phyloP scores from a whole-genome alignment of 1,140 invertebrate species.

The Heterodera schachtii region DNA sequence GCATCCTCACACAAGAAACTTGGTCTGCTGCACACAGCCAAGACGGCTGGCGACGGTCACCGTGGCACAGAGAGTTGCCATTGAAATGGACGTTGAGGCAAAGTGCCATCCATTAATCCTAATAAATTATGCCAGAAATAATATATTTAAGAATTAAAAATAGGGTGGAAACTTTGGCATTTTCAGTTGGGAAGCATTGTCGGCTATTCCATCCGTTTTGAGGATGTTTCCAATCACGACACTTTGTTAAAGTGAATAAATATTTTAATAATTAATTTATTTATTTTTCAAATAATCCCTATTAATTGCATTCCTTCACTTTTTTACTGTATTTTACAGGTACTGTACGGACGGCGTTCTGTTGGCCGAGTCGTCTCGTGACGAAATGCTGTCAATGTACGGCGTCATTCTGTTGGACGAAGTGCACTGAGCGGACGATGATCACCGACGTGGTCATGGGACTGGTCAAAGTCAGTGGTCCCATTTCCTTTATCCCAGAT shows the following conservation, averaged over 20 bases:
- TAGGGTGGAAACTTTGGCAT: not conserved
- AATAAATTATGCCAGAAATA: no score
- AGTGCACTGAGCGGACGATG: slow-evolving; percentile 89
- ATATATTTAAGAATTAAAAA: not conserved
- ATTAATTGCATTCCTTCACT: no score
- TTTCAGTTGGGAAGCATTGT: slow-evolving; percentile 68
- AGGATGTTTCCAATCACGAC: slow-evolving; percentile 72
- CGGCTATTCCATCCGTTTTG: slow-evolving; percentile 78
- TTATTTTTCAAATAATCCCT: not conserved
- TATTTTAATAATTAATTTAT: not conserved
- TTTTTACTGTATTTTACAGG: no score
- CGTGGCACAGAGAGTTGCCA: slow-evolving; percentile 82
- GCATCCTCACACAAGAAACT: not conserved
- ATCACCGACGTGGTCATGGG: slow-evolving; percentile 71
- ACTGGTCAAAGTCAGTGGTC: slow-evolving; percentile 16
- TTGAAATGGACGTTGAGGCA: slow-evolving; percentile 73
- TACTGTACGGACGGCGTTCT: slow-evolving; percentile 99
- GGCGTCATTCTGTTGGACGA: slow-evolving; percentile 90
- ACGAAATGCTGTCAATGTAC: slow-evolving; percentile 85
- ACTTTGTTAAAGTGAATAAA: slow-evolving; percentile 79
- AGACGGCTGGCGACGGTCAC: slow-evolving; percentile 91
- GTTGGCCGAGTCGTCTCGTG: slow-evolving; percentile 77
- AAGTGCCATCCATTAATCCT: no score
- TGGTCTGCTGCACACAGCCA: slow-evolving; percentile 88
- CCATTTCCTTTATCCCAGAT: no score